Percentiles rank a stretch among this genome's conserved stretches.
Conservation (phyloP, 2,113 vertebrate genomes). For the Tiliqua scincoides region DNA sequence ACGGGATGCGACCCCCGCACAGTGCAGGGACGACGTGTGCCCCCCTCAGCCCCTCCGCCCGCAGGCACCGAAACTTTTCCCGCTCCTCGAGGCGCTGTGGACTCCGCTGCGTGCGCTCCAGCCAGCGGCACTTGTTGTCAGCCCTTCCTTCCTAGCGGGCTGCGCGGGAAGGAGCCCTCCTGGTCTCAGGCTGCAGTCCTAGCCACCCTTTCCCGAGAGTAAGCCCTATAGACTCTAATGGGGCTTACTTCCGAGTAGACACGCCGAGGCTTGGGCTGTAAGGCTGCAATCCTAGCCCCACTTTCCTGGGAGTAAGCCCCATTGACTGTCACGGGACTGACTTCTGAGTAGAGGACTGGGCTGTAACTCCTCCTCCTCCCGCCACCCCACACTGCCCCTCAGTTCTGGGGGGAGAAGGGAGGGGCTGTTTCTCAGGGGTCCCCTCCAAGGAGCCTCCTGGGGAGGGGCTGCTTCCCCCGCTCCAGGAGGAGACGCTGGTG, state of each 20-base stretch:
- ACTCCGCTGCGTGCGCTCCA: not conserved
- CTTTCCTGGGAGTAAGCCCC: too few species aligned
- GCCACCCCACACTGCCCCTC: not conserved
- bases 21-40: not conserved
- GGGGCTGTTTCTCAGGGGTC: not conserved
- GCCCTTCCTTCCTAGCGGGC: not conserved
- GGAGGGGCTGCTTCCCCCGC: not conserved
- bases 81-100: not conserved
- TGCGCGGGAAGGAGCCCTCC: not conserved
- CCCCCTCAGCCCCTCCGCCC: not conserved
- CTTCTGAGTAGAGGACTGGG: too few species aligned
- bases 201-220: too few species aligned
- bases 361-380: too few species aligned
- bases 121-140: not conserved
- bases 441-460: not conserved
- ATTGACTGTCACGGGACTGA: too few species aligned
- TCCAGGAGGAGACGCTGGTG: not conserved
- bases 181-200: not conserved
- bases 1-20: not conserved
- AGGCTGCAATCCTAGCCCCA: too few species aligned
- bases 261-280: too few species aligned
- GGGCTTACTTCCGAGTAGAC: too few species aligned
- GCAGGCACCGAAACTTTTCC: not conserved
- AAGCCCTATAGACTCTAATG: too few species aligned
- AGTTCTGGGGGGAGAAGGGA: not conserved